These are phyloP conservation scores for Pagrus major DNA, from an alignment of 2,113 vertebrate species.

Conservation along the genomic window DNA sequence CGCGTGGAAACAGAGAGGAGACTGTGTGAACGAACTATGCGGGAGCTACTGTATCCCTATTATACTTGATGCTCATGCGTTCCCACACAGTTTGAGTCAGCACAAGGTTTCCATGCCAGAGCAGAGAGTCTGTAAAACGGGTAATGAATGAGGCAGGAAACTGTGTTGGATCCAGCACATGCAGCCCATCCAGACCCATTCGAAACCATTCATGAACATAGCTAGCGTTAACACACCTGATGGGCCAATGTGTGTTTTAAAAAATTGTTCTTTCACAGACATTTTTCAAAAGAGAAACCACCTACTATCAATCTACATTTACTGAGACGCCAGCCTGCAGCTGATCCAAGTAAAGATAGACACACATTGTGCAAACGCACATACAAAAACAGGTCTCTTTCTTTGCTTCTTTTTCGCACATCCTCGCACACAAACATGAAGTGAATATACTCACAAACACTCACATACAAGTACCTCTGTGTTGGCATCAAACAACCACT, in stretches of 20 bases:
- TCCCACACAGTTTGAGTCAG: constrained; percentile 68
- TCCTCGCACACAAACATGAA: not conserved
- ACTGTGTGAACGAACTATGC: constrained; percentile 47
- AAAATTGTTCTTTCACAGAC: constrained; percentile 2
- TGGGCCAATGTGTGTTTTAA: not conserved
- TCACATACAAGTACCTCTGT: constrained; percentile 36
- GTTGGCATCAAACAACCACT: constrained; percentile 70
- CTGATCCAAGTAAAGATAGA: constrained; percentile 11
- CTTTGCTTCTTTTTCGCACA: constrained; percentile 19
- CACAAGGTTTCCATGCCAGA: constrained; percentile 55
- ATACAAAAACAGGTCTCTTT: not conserved
- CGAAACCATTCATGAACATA: constrained; percentile 41
- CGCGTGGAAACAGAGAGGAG: constrained; percentile 44
- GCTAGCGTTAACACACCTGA: constrained; percentile 47
- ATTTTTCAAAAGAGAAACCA: constrained; percentile 14
- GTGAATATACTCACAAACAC: constrained; percentile 32
- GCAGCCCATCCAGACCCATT: constrained; percentile 52
- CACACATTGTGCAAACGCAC: not conserved
- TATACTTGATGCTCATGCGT: constrained; percentile 27
- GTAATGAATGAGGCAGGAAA: constrained; percentile 76
- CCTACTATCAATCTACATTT: constrained; percentile 18
- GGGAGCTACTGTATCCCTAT: constrained; percentile 54
- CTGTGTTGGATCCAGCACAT: constrained; percentile 48
- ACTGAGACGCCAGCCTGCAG: not conserved
- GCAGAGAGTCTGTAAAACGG: constrained; percentile 69